These are phyloP conservation scores for Campoletis sonorensis DNA, from an alignment of 1,140 invertebrate species.

Conservation along the genomic window DNA sequence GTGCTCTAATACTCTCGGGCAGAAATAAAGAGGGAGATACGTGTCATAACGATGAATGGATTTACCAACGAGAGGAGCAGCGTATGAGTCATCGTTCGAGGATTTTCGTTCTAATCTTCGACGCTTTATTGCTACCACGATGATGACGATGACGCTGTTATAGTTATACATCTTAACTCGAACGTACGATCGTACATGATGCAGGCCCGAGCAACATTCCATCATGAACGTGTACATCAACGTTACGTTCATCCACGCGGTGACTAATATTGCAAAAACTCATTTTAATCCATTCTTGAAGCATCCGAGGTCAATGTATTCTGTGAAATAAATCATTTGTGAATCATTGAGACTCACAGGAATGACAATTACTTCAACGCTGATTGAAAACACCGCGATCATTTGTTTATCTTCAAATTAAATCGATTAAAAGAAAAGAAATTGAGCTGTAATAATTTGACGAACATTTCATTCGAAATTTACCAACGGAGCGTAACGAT, in stretches of 20 bases:
- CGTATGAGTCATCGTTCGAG: conserved; percentile 16
- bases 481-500: conserved; percentile 1
- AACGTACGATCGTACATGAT: background rate
- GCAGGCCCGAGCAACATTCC: background rate
- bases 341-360: too few species aligned
- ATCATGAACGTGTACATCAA: background rate
- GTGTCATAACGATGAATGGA: conserved; percentile 22
- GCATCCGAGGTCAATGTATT: background rate
- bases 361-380: too few species aligned
- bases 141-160: conserved; percentile 13
- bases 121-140: background rate
- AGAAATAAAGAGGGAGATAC: background rate
- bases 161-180: background rate
- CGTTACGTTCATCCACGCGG: background rate
- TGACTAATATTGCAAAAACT: background rate
- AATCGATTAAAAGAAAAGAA: too few species aligned
- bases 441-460: background rate
- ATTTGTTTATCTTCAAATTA: too few species aligned
- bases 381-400: too few species aligned
- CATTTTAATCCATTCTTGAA: background rate
- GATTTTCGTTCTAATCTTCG: conserved; percentile 17
- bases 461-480: background rate
- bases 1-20: background rate
- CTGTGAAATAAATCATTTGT: too few species aligned
- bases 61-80: conserved; percentile 16